A percentile compares a stretch with the other conserved stretches of the same genome.
These are phyloP conservation scores for Petrolisthes manimaculis DNA, from an alignment of 2,888 invertebrate species.

Conservation along the genomic window DNA sequence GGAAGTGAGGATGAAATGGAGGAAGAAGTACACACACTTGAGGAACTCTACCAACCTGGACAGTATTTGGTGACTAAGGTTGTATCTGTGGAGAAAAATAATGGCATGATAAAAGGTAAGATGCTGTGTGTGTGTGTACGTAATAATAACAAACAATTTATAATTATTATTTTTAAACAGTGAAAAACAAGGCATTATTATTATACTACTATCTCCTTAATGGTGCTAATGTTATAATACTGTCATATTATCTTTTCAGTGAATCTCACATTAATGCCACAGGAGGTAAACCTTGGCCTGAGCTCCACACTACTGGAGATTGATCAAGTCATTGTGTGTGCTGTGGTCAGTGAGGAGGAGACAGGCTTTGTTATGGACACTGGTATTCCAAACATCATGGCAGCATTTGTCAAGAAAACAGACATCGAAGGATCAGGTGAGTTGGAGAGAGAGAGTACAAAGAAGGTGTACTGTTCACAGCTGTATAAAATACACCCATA, in stretches of 20 bases:
- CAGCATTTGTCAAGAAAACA: constrained; percentile 48
- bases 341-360: constrained; percentile 50
- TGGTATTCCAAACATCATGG: constrained; percentile 41
- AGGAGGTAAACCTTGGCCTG: constrained; percentile 42
- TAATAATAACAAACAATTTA: neutral
- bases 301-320: neutral
- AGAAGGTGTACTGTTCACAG: no score
- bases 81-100: constrained; percentile 17
- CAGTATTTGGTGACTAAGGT: constrained; percentile 34
- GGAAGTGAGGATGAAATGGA: constrained; percentile 8
- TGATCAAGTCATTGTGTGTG: constrained; percentile 44
- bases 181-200: neutral
- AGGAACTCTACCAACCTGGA: constrained; percentile 33
- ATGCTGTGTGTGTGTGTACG: neutral
- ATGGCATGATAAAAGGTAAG: constrained; percentile 28
- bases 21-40: constrained; percentile 20
- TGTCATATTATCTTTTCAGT: constrained; percentile 2
- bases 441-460: neutral
- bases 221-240: neutral
- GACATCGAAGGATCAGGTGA: constrained; percentile 24
- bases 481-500: neutral
- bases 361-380: constrained; percentile 59
- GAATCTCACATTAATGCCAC: constrained; percentile 30
- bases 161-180: no score
- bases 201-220: neutral